Conservation (phyloP, 2,113 vertebrate species). For the Phrynosoma blainvillii region DNA sequence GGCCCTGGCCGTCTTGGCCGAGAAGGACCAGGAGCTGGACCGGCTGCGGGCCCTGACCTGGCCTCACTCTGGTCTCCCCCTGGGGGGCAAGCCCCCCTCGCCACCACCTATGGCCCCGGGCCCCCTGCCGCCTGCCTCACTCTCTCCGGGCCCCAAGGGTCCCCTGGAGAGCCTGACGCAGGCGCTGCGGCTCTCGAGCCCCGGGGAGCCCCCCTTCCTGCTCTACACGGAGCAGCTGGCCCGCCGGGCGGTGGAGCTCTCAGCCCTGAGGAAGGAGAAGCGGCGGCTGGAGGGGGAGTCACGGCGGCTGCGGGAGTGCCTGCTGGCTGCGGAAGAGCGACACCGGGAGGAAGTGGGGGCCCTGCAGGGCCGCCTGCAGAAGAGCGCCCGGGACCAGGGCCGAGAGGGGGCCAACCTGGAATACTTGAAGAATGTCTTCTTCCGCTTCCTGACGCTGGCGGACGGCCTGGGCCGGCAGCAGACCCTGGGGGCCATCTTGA, state of each 20-base stretch:
- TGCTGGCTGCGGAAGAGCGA: conserved; percentile 78
- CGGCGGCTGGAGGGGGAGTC: conserved; percentile 83
- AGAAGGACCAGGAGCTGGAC: conserved; percentile 93
- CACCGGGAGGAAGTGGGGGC: conserved; percentile 76
- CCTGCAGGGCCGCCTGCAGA: conserved; percentile 80
- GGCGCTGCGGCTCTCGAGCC: conserved; percentile 73
- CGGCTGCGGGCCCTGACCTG: conserved; percentile 71
- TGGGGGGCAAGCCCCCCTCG: no score
- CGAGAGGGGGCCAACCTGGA: conserved; percentile 95
- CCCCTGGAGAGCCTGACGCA: conserved; percentile 74
- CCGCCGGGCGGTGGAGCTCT: conserved; percentile 87
- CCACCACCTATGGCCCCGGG: no score
- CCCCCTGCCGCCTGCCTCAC: no score
- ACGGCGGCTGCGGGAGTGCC: conserved; percentile 80
- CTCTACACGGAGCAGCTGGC: conserved; percentile 93
- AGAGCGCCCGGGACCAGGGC: conserved; percentile 81
- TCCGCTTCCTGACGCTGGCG: conserved; percentile 87
- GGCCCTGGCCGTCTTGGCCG: conserved; percentile 87
- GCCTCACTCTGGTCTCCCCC: conserved; percentile 20
- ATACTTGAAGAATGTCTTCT: conserved; percentile 95
- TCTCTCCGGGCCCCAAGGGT: fast-evolving
- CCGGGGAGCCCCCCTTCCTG: conserved; percentile 86
- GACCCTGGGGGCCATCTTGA: conserved; percentile 91
- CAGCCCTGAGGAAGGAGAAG: conserved; percentile 82
- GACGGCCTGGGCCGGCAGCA: conserved; percentile 88